phyloP scores from a whole-genome alignment of 35 echinoderm and acorn worm species.

The Strongylocentrotus purpuratus region DNA sequence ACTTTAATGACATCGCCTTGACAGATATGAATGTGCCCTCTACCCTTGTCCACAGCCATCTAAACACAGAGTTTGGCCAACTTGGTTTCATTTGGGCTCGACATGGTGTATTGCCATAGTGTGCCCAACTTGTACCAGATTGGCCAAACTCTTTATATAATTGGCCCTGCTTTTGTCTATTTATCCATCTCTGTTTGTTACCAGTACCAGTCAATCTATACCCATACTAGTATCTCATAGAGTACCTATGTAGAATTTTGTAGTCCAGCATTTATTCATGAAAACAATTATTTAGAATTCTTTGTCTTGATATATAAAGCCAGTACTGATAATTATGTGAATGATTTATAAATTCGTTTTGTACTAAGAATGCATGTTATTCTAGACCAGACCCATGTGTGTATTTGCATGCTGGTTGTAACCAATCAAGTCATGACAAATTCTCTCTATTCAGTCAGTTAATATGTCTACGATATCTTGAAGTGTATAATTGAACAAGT shows the following conservation, averaged over 20 bases:
- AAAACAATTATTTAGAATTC: background rate
- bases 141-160: too few species aligned
- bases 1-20: too few species aligned
- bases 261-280: conserved; percentile 12
- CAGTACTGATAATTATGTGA: background rate
- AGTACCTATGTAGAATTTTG: background rate
- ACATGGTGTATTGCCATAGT: too few species aligned
- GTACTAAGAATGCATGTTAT: background rate
- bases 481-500: background rate
- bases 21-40: too few species aligned
- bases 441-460: background rate
- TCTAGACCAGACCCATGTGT: background rate
- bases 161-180: background rate
- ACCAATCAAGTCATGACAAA: background rate
- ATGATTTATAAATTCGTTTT: background rate
- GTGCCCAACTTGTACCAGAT: too few species aligned
- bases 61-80: too few species aligned
- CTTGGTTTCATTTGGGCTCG: too few species aligned
- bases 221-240: too few species aligned
- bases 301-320: background rate
- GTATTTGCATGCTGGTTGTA: background rate
- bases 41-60: too few species aligned
- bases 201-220: too few species aligned
- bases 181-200: background rate
- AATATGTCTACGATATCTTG: background rate